phyloP scores from a whole-genome alignment of 2,113 vertebrate genomes.

The Pterocles orientalis region DNA sequence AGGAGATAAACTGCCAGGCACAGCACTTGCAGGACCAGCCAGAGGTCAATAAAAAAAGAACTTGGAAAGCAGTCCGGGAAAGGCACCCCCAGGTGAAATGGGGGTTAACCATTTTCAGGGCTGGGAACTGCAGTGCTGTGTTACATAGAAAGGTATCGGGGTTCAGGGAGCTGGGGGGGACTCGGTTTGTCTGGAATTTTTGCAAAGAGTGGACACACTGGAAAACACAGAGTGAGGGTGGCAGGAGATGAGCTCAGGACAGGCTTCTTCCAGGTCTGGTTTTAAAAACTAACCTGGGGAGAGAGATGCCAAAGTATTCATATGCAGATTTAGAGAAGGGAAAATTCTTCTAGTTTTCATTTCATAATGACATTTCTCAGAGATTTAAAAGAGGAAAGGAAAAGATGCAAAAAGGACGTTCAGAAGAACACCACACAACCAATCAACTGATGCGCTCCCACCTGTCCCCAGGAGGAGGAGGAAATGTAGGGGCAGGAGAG shows the following conservation, averaged over 20 bases:
- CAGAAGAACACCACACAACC: background rate
- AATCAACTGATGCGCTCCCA: background rate
- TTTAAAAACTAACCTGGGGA: background rate
- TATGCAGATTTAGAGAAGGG: background rate
- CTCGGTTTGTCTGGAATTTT: background rate
- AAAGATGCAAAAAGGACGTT: background rate
- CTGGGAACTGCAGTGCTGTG: background rate
- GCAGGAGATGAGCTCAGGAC: background rate
- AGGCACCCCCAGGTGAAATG: rapidly evolving
- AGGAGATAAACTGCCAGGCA: background rate
- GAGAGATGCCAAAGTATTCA: background rate
- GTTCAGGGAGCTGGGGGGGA: background rate
- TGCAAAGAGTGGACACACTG: background rate
- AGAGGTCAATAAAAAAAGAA: background rate
- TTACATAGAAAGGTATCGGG: background rate
- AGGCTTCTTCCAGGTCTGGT: background rate
- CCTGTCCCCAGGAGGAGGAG: background rate
- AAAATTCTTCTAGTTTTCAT: background rate
- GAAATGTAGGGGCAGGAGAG: background rate
- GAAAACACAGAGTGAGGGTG: background rate
- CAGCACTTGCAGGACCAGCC: background rate
- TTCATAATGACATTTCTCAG: background rate
- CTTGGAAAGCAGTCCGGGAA: background rate
- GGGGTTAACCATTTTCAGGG: background rate
- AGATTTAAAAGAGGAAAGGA: background rate